Conservation (phyloP, 2,113 vertebrate genomes). For the Porphyrio hochstetteri region DNA sequence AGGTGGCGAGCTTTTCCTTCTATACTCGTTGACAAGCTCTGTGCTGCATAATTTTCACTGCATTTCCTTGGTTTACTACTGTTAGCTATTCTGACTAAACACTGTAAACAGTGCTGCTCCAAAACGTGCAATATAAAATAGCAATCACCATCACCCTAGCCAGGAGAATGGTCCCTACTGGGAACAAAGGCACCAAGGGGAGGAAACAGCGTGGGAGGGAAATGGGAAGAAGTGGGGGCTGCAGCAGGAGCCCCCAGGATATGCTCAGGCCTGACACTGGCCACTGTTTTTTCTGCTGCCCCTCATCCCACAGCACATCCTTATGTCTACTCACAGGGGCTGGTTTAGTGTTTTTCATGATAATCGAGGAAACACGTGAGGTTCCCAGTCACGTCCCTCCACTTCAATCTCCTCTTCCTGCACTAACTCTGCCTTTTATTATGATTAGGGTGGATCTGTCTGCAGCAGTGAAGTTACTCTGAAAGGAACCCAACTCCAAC, state of each 20-base stretch:
- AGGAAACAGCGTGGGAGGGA: neutral
- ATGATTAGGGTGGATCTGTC: neutral
- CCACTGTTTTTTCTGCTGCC: neutral
- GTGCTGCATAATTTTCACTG: neutral
- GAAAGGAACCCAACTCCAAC: neutral
- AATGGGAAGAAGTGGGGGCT: neutral
- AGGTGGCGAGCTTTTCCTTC: neutral
- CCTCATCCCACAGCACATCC: neutral
- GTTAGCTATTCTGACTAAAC: neutral
- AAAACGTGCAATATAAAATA: neutral
- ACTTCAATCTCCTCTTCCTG: neutral
- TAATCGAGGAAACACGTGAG: neutral
- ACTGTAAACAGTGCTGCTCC: neutral
- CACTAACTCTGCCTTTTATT: neutral
- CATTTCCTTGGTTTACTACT: neutral
- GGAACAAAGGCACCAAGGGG: neutral
- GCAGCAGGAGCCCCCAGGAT: neutral
- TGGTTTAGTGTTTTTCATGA: neutral
- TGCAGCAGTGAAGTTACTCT: neutral
- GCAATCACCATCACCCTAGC: fast-evolving
- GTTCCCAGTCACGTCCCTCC: neutral
- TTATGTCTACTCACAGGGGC: neutral
- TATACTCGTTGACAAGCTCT: neutral
- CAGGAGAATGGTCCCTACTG: neutral
- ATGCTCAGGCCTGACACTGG: neutral